Percentiles rank a stretch among this genome's conserved stretches.
Evolutionary conservation across 64 coral and sea anemone species (phyloP).

Genomic region (Pocillopora verrucosa): DNA sequence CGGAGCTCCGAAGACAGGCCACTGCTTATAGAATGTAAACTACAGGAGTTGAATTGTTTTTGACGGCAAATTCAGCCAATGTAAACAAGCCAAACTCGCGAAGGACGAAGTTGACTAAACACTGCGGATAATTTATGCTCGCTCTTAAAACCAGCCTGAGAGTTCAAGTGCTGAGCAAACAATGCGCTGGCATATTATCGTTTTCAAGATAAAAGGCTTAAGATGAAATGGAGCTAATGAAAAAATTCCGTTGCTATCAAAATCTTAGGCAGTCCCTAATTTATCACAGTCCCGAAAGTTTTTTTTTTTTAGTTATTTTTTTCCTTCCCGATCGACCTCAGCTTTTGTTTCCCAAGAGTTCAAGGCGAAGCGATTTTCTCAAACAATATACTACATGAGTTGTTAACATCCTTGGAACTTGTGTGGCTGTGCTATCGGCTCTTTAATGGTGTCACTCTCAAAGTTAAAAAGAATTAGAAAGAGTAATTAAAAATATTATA

Average conservation of each 20-base stretch:
- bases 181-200: neutral
- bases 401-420: neutral
- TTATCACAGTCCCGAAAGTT: neutral
- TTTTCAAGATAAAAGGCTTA: neutral
- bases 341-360: neutral
- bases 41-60: neutral
- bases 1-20: no score
- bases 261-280: neutral
- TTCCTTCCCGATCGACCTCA: neutral
- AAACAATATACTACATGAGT: constrained; percentile 1
- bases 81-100: neutral
- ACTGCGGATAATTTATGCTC: neutral
- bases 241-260: neutral
- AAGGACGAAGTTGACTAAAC: neutral
- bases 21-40: neutral
- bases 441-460: neutral
- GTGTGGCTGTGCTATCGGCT: neutral
- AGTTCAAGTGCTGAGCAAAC: neutral
- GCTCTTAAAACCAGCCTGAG: neutral
- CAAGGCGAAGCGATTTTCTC: neutral
- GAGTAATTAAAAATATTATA: neutral
- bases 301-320: no score
- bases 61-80: neutral
- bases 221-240: neutral
- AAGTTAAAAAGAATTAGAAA: neutral